These are phyloP conservation scores for Cecidostiba fungosa DNA, from an alignment of 2,888 invertebrate species.

Conservation along the genomic window DNA sequence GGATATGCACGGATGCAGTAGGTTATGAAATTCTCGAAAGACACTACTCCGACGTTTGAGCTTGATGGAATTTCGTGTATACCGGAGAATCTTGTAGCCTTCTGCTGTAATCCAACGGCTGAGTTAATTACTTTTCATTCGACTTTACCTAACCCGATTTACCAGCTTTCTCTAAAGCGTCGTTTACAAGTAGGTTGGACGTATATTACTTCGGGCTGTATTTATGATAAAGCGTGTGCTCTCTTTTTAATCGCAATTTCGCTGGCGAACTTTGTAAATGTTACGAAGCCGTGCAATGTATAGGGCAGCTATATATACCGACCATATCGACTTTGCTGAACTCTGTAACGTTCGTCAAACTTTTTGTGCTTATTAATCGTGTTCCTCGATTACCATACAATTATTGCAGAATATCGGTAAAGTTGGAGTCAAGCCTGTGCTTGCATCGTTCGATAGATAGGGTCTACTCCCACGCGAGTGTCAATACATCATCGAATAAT, in stretches of 20 bases:
- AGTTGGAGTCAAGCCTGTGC: too few species aligned
- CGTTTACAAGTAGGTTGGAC: not conserved
- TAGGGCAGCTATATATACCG: too few species aligned
- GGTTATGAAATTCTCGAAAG: slow-evolving; percentile 1
- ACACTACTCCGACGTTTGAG: not conserved
- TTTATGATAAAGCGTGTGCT: not conserved
- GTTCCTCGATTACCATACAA: too few species aligned
- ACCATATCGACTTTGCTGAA: too few species aligned
- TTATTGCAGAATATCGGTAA: too few species aligned
- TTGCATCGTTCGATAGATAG: too few species aligned
- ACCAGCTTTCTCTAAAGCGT: not conserved
- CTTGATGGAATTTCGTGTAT: slow-evolving; percentile 2
- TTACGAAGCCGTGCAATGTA: not conserved
- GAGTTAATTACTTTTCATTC: not conserved
- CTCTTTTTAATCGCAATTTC: not conserved
- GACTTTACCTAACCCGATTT: not conserved
- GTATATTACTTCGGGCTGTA: not conserved
- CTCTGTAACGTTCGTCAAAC: too few species aligned
- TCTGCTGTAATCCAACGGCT: not conserved
- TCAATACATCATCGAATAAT: too few species aligned
- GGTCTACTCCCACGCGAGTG: too few species aligned
- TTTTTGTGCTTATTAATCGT: too few species aligned
- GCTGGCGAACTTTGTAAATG: not conserved
- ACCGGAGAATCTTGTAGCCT: not conserved
- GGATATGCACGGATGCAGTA: not conserved